Evolutionary conservation across 2,888 invertebrate species (phyloP).

Genomic region (Nomada fabriciana): DNA sequence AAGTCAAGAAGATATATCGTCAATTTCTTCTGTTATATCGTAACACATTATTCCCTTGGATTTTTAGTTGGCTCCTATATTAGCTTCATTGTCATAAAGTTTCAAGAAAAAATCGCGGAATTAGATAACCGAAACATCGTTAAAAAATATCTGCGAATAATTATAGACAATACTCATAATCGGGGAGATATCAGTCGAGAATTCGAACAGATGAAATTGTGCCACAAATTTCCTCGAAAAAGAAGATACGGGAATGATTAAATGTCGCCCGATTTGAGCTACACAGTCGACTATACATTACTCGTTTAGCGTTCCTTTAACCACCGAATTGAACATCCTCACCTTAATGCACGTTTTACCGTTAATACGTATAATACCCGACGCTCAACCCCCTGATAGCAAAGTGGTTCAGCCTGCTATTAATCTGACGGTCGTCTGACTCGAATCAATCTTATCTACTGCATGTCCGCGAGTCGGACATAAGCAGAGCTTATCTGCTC

Average conservation of each 20-base stretch:
- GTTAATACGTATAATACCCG: slow-evolving; percentile 38
- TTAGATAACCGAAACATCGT: no score
- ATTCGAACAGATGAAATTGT: not conserved
- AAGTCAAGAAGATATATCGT: not conserved
- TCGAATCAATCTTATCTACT: slow-evolving; percentile 48
- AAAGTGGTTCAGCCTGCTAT: slow-evolving; percentile 46
- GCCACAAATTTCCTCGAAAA: not conserved
- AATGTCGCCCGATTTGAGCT: slow-evolving; percentile 2
- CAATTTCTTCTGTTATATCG: not conserved
- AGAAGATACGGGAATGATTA: not conserved
- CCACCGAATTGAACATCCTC: slow-evolving; percentile 23
- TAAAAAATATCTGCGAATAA: no score
- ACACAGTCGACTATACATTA: not conserved
- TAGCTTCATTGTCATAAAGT: no score
- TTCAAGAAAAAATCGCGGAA: no score
- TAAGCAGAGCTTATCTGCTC: slow-evolving; percentile 45
- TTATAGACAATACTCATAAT: no score
- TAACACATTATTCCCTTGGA: not conserved
- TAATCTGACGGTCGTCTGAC: slow-evolving; percentile 50
- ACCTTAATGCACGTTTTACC: slow-evolving; percentile 21
- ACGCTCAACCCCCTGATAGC: slow-evolving; percentile 1
- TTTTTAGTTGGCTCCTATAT: not conserved
- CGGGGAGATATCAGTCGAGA: not conserved
- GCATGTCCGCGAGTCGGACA: slow-evolving; percentile 39
- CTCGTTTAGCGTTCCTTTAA: slow-evolving; percentile 13